Evolutionary conservation across 2,888 invertebrate species (phyloP).

Genomic region (Pseudeuparius sepicola): DNA sequence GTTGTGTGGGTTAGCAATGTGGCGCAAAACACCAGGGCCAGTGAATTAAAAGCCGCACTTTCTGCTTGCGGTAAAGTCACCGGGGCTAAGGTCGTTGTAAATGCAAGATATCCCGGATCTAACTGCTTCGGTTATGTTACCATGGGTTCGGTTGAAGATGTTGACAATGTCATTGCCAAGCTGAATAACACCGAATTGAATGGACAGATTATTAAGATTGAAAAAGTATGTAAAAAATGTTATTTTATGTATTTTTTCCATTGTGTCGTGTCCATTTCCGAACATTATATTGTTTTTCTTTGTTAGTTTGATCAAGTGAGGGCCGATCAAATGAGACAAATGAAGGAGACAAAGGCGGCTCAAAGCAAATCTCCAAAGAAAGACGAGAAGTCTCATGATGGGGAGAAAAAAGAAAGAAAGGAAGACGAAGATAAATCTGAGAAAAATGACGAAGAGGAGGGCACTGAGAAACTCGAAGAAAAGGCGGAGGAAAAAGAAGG

Average conservation of each 20-base stretch:
- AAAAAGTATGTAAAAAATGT: conserved; percentile 58
- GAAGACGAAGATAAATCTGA: conserved; percentile 21
- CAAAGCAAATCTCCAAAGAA: conserved; percentile 12
- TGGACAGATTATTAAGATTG: conserved; percentile 89
- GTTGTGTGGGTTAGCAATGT: conserved; percentile 95
- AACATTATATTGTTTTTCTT: conserved; percentile 5
- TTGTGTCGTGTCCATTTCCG: conserved; percentile 37
- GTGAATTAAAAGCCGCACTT: conserved; percentile 87
- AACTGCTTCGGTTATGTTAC: conserved; percentile 95
- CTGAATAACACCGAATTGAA: conserved; percentile 89
- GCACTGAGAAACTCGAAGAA: conserved; percentile 20
- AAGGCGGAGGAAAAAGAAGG: conserved; percentile 14
- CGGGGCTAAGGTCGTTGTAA: conserved; percentile 94
- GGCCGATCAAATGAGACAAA: conserved; percentile 35
- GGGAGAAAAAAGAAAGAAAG: conserved; percentile 23
- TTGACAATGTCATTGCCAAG: conserved; percentile 81
- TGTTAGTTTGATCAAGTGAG: conserved; percentile 31
- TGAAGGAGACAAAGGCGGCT: conserved; percentile 23
- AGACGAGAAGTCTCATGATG: conserved; percentile 18
- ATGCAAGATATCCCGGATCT: conserved; percentile 84
- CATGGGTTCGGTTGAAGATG: conserved; percentile 84
- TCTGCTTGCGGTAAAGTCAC: conserved; percentile 90
- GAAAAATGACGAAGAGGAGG: conserved; percentile 19
- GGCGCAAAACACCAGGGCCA: conserved; percentile 82
- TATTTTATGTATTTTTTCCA: conserved; percentile 21